A percentile compares a stretch with the other conserved stretches of the same genome.
Evolutionary conservation across 2,888 invertebrate genomes (phyloP).

Genomic region (Hirtodrosophila confusa): DNA sequence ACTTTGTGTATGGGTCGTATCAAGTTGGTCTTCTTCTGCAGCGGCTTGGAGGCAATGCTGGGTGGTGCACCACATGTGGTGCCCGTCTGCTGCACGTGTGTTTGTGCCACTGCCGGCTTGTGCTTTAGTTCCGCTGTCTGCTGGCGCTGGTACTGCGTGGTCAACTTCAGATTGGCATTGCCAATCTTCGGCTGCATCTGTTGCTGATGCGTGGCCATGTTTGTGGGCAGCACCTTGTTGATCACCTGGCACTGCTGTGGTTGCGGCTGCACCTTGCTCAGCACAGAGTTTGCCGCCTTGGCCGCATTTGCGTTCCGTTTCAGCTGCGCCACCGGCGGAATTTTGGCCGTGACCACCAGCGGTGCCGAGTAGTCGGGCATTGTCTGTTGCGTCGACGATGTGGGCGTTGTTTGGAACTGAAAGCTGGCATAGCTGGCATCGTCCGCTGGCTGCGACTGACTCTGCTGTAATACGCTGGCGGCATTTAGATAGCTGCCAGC

Average conservation of each 20-base stretch:
- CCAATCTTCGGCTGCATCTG: slow-evolving; percentile 34
- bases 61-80: slow-evolving; percentile 68
- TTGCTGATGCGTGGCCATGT: slow-evolving; percentile 55
- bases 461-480: slow-evolving; percentile 61
- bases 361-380: slow-evolving; percentile 55
- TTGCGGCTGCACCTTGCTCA: slow-evolving; percentile 76
- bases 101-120: slow-evolving; percentile 29
- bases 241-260: slow-evolving; percentile 72
- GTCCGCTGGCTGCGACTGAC: slow-evolving; percentile 51
- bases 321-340: slow-evolving; percentile 73
- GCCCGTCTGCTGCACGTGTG: slow-evolving; percentile 42
- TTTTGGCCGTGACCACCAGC: slow-evolving; percentile 67
- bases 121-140: slow-evolving; percentile 54
- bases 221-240: slow-evolving; percentile 81
- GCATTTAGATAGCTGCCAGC: slow-evolving; percentile 62
- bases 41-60: slow-evolving; percentile 68
- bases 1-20: slow-evolving; percentile 80
- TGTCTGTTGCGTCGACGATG: slow-evolving; percentile 39
- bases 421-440: slow-evolving; percentile 64
- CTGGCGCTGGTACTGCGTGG: slow-evolving; percentile 33
- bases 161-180: slow-evolving; percentile 28
- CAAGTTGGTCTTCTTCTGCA: slow-evolving; percentile 76
- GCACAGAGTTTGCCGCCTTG: slow-evolving; percentile 60
- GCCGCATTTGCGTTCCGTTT: slow-evolving; percentile 54
- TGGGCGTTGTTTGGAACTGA: slow-evolving; percentile 59